Evolutionary conservation across 1,140 invertebrate species (phyloP).

Genomic region (Bemisia tabaci): DNA sequence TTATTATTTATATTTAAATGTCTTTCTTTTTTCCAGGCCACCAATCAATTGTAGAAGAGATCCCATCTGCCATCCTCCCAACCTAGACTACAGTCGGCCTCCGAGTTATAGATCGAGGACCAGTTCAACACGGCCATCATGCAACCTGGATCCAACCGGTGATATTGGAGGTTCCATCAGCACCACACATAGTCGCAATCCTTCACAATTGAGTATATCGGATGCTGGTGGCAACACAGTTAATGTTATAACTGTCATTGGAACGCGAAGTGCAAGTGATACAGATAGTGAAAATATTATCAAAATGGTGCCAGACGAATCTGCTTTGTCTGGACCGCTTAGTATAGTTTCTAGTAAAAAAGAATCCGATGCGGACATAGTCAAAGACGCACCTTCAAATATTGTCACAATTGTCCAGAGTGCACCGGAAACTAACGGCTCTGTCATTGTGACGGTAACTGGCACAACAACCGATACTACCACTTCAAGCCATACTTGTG

Average conservation of each 20-base stretch:
- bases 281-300: slow-evolving; percentile 25
- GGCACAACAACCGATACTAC: slow-evolving; percentile 29
- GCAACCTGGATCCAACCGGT: slow-evolving; percentile 17
- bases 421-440: slow-evolving; percentile 33
- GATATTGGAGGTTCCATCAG: slow-evolving; percentile 14
- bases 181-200: slow-evolving; percentile 28
- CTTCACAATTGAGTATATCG: slow-evolving; percentile 27
- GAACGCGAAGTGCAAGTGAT: slow-evolving; percentile 19
- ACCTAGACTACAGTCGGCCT: slow-evolving; percentile 35
- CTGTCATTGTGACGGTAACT: slow-evolving; percentile 37
- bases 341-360: neutral
- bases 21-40: slow-evolving; percentile 16
- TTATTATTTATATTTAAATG: neutral
- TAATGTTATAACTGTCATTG: slow-evolving; percentile 13
- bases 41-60: slow-evolving; percentile 17
- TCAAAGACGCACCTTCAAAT: slow-evolving; percentile 35
- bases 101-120: slow-evolving; percentile 42
- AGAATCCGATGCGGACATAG: slow-evolving; percentile 10
- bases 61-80: slow-evolving; percentile 3
- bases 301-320: slow-evolving; percentile 22
- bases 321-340: neutral
- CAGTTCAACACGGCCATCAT: slow-evolving; percentile 21
- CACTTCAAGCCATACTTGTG: slow-evolving; percentile 17
- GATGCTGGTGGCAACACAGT: slow-evolving; percentile 19
- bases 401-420: slow-evolving; percentile 48